These are phyloP conservation scores for Semaprochilodus insignis DNA, from an alignment of 2,797 vertebrate species.

Conservation along the genomic window DNA sequence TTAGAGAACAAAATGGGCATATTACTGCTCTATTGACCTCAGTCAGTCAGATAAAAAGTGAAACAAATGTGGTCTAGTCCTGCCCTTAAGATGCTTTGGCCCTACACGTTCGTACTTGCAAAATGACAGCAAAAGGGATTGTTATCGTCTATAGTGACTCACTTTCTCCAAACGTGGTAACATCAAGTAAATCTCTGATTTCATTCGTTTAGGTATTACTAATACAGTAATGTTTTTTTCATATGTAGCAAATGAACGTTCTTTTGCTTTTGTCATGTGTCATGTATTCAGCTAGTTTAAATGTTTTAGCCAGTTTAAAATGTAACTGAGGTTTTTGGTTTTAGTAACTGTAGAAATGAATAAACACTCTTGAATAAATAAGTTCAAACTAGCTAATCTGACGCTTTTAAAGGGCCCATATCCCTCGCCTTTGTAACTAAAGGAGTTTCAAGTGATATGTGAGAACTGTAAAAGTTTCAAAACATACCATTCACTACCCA, in stretches of 20 bases:
- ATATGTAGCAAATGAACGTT: neutral
- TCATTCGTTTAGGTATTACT: neutral
- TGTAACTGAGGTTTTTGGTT: too few relatives aligned
- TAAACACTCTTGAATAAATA: too few relatives aligned
- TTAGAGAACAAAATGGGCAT: neutral
- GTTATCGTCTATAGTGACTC: conserved; percentile 10
- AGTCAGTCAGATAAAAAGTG: conserved; percentile 19
- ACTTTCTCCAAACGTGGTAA: conserved; percentile 17
- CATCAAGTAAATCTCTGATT: conserved; percentile 10
- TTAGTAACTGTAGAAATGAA: too few relatives aligned
- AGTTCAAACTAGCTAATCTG: too few relatives aligned
- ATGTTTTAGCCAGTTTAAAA: conserved; percentile 39
- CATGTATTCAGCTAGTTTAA: neutral
- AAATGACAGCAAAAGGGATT: conserved; percentile 11
- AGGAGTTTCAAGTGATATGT: too few relatives aligned
- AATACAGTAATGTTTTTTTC: neutral
- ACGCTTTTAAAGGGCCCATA: too few relatives aligned
- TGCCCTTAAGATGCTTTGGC: neutral
- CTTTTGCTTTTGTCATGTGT: neutral
- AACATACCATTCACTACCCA: too few relatives aligned
- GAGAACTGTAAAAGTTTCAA: too few relatives aligned
- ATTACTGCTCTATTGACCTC: conserved; percentile 27
- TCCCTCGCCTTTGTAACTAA: too few relatives aligned
- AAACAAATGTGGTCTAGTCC: neutral
- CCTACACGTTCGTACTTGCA: neutral